phyloP scores from a whole-genome alignment of 2,797 vertebrate species.

The Neoniphon sammara region DNA sequence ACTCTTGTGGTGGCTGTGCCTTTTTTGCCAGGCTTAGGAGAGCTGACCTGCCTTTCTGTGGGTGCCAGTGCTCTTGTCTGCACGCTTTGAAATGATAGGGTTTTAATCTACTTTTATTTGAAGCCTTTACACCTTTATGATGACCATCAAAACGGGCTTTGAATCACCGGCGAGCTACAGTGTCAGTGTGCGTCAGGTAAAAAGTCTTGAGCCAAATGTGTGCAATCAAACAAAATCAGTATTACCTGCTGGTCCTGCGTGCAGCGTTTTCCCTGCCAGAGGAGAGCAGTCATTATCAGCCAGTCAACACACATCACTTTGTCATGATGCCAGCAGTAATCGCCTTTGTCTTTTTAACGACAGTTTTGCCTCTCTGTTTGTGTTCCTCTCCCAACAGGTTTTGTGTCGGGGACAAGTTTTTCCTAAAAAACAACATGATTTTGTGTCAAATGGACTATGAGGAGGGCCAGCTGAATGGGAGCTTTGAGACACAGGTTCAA shows the following conservation, averaged over 20 bases:
- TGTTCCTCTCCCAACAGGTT: constrained; percentile 86
- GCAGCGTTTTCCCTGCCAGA: constrained; percentile 40
- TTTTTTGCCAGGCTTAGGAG: constrained; percentile 68
- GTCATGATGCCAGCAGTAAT: constrained; percentile 35
- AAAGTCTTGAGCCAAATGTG: constrained; percentile 47
- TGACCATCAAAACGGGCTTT: constrained; percentile 66
- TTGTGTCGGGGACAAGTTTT: constrained; percentile 99
- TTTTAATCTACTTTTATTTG: constrained; percentile 70
- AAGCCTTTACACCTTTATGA: constrained; percentile 63
- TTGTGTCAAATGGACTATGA: constrained; percentile 99
- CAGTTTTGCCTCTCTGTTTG: constrained; percentile 33
- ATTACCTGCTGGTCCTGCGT: constrained; percentile 52
- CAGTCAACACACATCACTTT: constrained; percentile 30
- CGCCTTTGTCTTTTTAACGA: constrained; percentile 51
- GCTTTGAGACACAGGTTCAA: constrained; percentile 99
- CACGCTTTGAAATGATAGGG: constrained; percentile 63
- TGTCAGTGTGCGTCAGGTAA: constrained; percentile 33
- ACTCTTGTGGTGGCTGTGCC: constrained; percentile 57
- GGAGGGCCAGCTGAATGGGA: constrained; percentile 98
- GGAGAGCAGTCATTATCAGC: constrained; percentile 28
- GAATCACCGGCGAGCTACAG: constrained; percentile 34
- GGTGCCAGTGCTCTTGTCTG: constrained; percentile 64
- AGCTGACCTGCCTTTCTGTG: constrained; percentile 70
- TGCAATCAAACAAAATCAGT: constrained; percentile 58
- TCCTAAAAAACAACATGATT: constrained; percentile 99